Evolutionary conservation across 2,888 invertebrate species (phyloP), one percentile per base, ranked within the genome.

Genomic region (Aporophyla nigra): DNA sequence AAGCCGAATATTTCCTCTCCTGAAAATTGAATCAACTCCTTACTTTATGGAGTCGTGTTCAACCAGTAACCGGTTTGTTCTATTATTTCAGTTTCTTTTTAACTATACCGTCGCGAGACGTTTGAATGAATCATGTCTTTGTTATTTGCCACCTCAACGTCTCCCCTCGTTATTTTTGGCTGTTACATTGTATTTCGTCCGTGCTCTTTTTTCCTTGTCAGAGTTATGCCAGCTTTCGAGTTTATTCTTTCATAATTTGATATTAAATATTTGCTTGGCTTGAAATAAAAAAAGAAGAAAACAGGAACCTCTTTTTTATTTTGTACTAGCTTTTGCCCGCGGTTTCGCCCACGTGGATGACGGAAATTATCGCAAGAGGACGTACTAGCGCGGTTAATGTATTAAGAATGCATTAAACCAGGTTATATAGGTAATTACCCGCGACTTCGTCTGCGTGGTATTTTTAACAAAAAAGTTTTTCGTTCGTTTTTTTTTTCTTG

Each of bases 151-250:
- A 71, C 56, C 72, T 70, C 66, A 53, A 43, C 59, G 59, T 63
- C 71, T 40, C 6, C 6, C 7, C 7, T 24, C 24, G 21, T 75
- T 74, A 74, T n/a, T 24, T 59, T 10, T 27, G 62, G 56, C 54
- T 59, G 16, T 61, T 27, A 76, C 24, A 69, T 76, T 76, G 76
- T 76, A 70, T 83, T 83, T 27, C 46, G 0, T 68, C 46, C 69
- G 53, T 2, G 53, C 54, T 79, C 69, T 61, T 46, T 63, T 77
- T 43, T 7, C 43, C 40, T 75, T 72, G 14, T 66, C 19, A 27
- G 68, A 74, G 51, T 74, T 24, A 70, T 67, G 10, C 2, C 27
- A 27, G n/a, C 27, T n/a, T 69, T 65, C 27, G 40, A 58, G 24
- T 74, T 53, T 61, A 62, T 49, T 12, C 43, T 58, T 75, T 43